A percentile compares a stretch with the other conserved stretches of the same genome.
These are phyloP conservation scores for Listrodromus nycthemerus DNA, from an alignment of 2,888 invertebrate genomes.

Conservation along the genomic window DNA sequence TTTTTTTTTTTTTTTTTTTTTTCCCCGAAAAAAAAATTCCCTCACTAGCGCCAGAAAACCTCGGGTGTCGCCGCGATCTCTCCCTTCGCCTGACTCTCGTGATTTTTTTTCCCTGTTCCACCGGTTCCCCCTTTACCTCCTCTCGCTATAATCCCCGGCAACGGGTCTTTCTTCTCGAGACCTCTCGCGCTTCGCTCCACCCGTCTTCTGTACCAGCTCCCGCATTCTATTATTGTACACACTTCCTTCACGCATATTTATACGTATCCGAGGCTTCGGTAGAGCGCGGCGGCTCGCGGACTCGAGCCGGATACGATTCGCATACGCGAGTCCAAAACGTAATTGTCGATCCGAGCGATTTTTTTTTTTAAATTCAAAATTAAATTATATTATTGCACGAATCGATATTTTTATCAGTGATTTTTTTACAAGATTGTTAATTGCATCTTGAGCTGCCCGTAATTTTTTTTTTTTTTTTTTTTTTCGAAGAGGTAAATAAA, in stretches of 20 bases:
- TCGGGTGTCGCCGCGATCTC: not conserved
- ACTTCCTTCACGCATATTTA: slow-evolving; percentile 81
- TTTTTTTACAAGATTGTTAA: too few relatives aligned
- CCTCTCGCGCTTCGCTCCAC: slow-evolving; percentile 15
- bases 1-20: slow-evolving; percentile 11
- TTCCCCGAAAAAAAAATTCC: not conserved
- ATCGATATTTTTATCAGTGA: too few relatives aligned
- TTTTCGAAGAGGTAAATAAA: too few relatives aligned
- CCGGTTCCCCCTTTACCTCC: not conserved
- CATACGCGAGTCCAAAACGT: not conserved
- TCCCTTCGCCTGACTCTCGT: slow-evolving; percentile 11
- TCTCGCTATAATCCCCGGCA: not conserved
- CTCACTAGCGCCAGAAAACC: slow-evolving; percentile 25
- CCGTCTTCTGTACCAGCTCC: slow-evolving; percentile 62
- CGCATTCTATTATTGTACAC: slow-evolving; percentile 78
- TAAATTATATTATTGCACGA: too few relatives aligned
- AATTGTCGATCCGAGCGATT: not conserved
- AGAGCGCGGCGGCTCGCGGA: not conserved
- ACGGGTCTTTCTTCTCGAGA: not conserved
- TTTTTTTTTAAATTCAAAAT: not conserved
- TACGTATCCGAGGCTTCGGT: slow-evolving; percentile 7
- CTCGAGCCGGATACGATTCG: not conserved
- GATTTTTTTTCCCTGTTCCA: slow-evolving; percentile 38
- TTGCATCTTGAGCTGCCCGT: too few relatives aligned
- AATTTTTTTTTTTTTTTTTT: too few relatives aligned